Percentiles rank a stretch among this genome's conserved stretches.
Conservation (phyloP, 1,140 invertebrate species). For the Drosophila funebris region DNA sequence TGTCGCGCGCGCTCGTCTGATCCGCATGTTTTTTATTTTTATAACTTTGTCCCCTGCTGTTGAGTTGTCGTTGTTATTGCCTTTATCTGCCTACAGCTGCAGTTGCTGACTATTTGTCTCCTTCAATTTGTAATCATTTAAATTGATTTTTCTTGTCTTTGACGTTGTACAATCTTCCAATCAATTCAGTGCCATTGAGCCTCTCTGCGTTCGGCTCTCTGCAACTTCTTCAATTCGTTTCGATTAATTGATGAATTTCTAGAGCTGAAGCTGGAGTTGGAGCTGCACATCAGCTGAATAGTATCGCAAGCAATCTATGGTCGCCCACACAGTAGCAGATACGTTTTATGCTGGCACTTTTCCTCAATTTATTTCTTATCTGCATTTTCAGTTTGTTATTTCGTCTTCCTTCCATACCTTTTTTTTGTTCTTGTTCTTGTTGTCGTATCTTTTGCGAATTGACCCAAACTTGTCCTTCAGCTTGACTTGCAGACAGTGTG, state of each 20-base stretch:
- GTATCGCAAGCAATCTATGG: conserved; percentile 53
- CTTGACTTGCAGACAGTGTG: conserved; percentile 52
- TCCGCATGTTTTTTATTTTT: no score
- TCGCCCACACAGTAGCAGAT: conserved; percentile 14
- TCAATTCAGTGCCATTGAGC: conserved; percentile 31
- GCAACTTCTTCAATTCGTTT: no score
- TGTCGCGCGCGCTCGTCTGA: no score
- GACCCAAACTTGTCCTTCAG: conserved; percentile 51
- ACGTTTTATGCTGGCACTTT: conserved; percentile 30
- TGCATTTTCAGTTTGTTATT: conserved; percentile 14
- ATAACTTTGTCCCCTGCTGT: conserved; percentile 34
- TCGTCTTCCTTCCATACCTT: background rate
- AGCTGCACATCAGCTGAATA: conserved; percentile 49
- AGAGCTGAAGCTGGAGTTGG: background rate
- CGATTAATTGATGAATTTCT: conserved; percentile 76
- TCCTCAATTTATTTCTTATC: conserved; percentile 40
- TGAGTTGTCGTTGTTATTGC: no score
- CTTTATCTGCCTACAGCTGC: conserved; percentile 40
- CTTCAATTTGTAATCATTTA: conserved; percentile 81
- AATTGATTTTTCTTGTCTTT: conserved; percentile 81
- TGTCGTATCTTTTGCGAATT: background rate
- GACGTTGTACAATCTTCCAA: conserved; percentile 47
- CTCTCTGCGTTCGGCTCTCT: background rate
- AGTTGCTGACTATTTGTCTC: conserved; percentile 69
- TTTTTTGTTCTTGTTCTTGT: background rate